A percentile compares a stretch with the other conserved stretches of the same genome.
phyloP scores from a whole-genome alignment of 1,140 invertebrate species.

The Trichogramma pretiosum region DNA sequence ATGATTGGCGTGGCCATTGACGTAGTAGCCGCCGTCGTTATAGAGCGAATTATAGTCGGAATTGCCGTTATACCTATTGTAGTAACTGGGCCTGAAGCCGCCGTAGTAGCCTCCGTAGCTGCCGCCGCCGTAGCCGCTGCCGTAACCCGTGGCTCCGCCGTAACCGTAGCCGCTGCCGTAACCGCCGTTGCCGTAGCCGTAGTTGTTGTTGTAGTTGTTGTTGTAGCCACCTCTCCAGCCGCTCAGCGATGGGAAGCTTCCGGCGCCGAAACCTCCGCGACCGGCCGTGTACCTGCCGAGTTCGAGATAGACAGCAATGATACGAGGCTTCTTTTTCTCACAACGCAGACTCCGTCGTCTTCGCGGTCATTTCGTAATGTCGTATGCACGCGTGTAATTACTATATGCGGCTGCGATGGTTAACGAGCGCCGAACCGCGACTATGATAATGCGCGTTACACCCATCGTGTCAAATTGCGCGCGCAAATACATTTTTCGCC shows the following conservation, averaged over 20 bases:
- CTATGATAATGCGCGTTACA: too few relatives aligned
- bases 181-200: not conserved
- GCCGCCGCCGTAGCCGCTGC: not conserved
- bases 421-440: too few relatives aligned
- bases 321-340: too few relatives aligned
- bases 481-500: too few relatives aligned
- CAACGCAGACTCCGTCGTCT: too few relatives aligned
- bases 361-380: too few relatives aligned
- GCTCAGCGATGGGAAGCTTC: not conserved
- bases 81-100: not conserved
- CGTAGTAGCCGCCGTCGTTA: not conserved
- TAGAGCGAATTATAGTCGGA: not conserved
- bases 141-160: not conserved
- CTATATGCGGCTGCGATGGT: too few relatives aligned
- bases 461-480: too few relatives aligned
- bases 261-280: not conserved
- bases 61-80: slow-evolving; percentile 5
- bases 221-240: not conserved
- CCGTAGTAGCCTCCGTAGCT: not conserved
- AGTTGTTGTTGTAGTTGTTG: not conserved
- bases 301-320: too few relatives aligned
- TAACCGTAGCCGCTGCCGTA: not conserved
- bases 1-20: slow-evolving; percentile 1
- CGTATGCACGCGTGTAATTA: too few relatives aligned
- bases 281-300: slow-evolving; percentile 1